phyloP scores from a whole-genome alignment of 2,797 vertebrate species.

The Microctenopoma steveboyesi region DNA sequence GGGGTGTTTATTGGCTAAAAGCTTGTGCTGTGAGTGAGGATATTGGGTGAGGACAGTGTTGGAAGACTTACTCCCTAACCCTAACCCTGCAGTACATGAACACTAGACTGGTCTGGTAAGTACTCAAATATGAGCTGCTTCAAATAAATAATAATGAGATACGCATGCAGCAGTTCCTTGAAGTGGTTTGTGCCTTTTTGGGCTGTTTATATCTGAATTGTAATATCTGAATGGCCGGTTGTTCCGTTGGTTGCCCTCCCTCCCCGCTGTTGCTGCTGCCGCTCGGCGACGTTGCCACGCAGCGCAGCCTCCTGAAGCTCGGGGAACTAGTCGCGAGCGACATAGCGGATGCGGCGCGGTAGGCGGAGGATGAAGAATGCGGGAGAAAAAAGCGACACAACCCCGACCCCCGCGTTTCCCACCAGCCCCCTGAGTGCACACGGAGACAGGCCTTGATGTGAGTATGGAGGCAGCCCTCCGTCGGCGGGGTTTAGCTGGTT shows the following conservation, averaged over 20 bases:
- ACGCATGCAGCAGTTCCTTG: no score
- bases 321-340: not conserved
- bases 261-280: not conserved
- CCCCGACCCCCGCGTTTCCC: not conserved
- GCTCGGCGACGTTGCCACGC: not conserved
- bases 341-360: slow-evolving; percentile 8
- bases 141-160: no score
- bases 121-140: no score
- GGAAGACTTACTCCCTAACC: no score
- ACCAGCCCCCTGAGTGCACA: not conserved
- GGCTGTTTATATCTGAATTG: not conserved
- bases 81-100: no score
- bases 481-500: not conserved
- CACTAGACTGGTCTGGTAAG: no score
- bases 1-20: no score
- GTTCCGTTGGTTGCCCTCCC: not conserved
- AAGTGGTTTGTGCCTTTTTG: no score
- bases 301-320: not conserved
- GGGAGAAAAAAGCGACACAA: slow-evolving; percentile 17
- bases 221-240: not conserved
- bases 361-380: slow-evolving; percentile 47
- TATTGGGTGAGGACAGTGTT: no score
- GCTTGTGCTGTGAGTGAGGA: no score
- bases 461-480: not conserved
- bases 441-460: slow-evolving; percentile 30